Base-by-base conservation (phyloP, 1,140 invertebrate species). In the Hyposmocoma kahamanoa region DNA sequence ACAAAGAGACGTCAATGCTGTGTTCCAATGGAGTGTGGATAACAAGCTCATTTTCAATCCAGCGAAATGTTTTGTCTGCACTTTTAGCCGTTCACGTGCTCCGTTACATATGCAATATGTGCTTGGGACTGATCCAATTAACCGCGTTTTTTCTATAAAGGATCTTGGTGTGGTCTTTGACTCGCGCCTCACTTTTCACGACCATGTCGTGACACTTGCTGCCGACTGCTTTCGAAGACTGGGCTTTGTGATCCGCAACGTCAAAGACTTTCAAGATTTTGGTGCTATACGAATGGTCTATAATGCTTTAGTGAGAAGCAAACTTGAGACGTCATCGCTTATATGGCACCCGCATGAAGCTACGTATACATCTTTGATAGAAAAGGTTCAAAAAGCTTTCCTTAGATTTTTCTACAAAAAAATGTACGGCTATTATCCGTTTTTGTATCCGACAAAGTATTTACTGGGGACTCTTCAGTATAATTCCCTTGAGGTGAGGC, bases 311-410 rank as follows among this genome's bases (percentile, higher is more conserved):
- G 44, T 47, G 0, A 34, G 44, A 22, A 47, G 30, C 13, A 47
- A 47, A 22, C 9, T 36, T 1, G 44, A 47, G 13, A 5, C 21
- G 1, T 19, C 30, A 0, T 36, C 30, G 3, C 34, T 47, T 4
- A 20, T 36, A 0, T 47, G 44, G 44, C 20, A 22, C n/a, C 44
- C 44, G 15, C 11, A 28, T 30, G 42, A 44, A 20, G 5, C 4
- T 26, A 30, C 24, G 3, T 44, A 44, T n/a, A 8, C 24, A 1
- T 19, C 30, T 8, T 17, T 44, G n/a, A 13, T 44, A 18, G 42
- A 44, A 17, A 44, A 44, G 22, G 42, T 44, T 2, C 24, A 44
- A 30, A 44, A 44, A 19, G 42, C 42, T 18, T 44, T 44, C 24
- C 15, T 44, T 0, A 15, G 42, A 24, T 28, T 43, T 34, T 13